Evolutionary conservation across 2,888 invertebrate species (phyloP), one percentile per base, ranked within the genome.

Genomic region (Stomorhina lunata): DNA sequence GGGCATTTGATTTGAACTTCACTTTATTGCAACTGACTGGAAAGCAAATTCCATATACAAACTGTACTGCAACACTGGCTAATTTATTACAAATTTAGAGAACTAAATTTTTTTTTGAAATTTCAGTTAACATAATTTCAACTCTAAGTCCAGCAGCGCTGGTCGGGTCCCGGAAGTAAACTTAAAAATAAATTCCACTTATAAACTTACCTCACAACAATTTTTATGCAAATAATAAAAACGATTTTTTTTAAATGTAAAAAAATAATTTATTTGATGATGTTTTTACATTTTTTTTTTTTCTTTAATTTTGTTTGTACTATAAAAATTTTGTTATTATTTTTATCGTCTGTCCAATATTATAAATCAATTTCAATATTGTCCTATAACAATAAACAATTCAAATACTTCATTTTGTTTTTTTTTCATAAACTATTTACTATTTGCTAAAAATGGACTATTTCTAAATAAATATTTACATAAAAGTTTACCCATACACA

Each of bases 381-480:
- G 79, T 65, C 37, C 79, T 72, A 40, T 37, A 65, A 66, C 40
- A 79, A 72, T 79, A 79, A 79, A 72, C 57, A 72, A 65, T 50
- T 25, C 5, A 12, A 15, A 12, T 50, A 20, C 27, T 65, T 12
- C 63, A 29, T 4, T 27, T n/a, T n/a, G n/a, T n/a, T n/a, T 71
- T 12, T 50, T 32, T 71, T 27, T 25, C 17, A 48, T 32, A 57
- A 65, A 61, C 32, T 66, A 59, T 15, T 10, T 25, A n/a, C n/a
- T n/a, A 4, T 29, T 55, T 72, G 15, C 50, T 59, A 65, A 25
- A 65, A 77, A 40, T 72, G 17, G 15, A 40, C 17, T 59, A 37
- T 57, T 61, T 78, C 32, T 72, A 69, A 66, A 72, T 80, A 63
- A 75, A 80, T 75, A 69, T 45, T 66, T 81, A 72, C 59, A 77